Base-by-base conservation (phyloP, 2,113 vertebrate species). In the Rhegmatorhina hoffmannsi region DNA sequence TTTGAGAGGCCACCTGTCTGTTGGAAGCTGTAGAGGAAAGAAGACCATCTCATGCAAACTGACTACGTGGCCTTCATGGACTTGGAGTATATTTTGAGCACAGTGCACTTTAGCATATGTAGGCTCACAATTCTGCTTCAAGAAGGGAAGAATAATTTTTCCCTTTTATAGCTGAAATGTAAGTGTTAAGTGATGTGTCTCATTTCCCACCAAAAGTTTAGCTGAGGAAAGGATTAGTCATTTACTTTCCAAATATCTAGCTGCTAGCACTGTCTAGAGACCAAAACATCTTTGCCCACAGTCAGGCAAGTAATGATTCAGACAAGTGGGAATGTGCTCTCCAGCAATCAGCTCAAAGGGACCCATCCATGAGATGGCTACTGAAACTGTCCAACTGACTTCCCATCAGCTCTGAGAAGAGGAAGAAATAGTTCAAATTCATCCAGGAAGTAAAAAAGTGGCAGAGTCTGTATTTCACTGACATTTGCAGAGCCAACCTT, bases 361-460 rank as follows among this genome's bases (percentile, higher is more conserved):
- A 46, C 28, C 40, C 2, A 1, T 59, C 55, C 5, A 1, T 94
- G 84, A 74, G 52, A 81, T 60, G 52, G 69, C 84, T 77, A 68
- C 44, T 90, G 60, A 75, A 92, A 34, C 64, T 50, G 28, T 60
- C 64, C 80, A 25, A 29, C 23, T 78, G 47, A 60, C 68, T 96
- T 93, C 88, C 44, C 64, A 67, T 84, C 80, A 93, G 19, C 86
- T 70, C 7, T 63, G 56, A 69, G 26, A 87, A 40, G 76, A 78
- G 88, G 68, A 88, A 75, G 92, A 95, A 96, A 96, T 78, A 75
- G 33, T 4, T 93, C 72, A 88, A 81, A 84, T 89, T 87, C 36
- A 53, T 28, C 60, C 69, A 90, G 52, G 36, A 73, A 81, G 40
- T 80, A 86, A 29, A 68, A 74, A 69, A 87, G 52, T 90, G 47